Evolutionary conservation across 2,113 vertebrate species (phyloP).

Genomic region (Gymnobelideus leadbeateri): DNA sequence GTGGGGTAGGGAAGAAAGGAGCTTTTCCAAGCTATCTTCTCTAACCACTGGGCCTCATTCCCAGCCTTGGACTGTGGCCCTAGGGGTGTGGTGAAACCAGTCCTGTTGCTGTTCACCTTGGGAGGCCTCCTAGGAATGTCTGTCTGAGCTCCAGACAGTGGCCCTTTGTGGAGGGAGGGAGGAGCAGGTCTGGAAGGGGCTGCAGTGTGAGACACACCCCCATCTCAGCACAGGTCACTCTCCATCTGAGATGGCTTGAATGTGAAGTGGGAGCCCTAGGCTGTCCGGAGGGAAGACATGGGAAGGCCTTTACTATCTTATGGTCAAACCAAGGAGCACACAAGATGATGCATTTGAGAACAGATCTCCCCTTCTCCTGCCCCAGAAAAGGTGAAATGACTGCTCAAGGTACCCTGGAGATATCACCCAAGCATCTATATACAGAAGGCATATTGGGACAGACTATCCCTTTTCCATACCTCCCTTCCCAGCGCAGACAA

Average conservation of each 20-base stretch:
- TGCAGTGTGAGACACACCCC: neutral
- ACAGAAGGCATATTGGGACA: neutral
- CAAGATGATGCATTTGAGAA: neutral
- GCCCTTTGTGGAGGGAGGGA: slow-evolving; percentile 70
- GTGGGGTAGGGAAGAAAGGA: neutral
- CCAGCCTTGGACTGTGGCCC: slow-evolving; percentile 65
- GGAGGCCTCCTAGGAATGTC: slow-evolving; percentile 74
- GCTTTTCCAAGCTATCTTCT: slow-evolving; percentile 20
- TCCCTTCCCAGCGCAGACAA: neutral
- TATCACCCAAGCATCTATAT: neutral
- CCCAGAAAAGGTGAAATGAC: neutral
- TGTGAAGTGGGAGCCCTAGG: neutral
- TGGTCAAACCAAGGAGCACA: neutral
- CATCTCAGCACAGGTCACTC: neutral
- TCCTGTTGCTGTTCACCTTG: slow-evolving; percentile 76
- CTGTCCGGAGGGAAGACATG: neutral
- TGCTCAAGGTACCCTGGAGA: neutral
- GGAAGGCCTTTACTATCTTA: neutral
- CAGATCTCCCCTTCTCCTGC: neutral
- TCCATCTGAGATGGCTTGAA: neutral
- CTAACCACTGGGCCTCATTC: slow-evolving; percentile 60
- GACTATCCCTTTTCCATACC: neutral
- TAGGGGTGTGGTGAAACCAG: slow-evolving; percentile 68
- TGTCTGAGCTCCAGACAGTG: slow-evolving; percentile 75
- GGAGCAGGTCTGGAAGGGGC: slow-evolving; percentile 68